Conservation (phyloP, 2,113 vertebrate species). For the Lycaon pictus region DNA sequence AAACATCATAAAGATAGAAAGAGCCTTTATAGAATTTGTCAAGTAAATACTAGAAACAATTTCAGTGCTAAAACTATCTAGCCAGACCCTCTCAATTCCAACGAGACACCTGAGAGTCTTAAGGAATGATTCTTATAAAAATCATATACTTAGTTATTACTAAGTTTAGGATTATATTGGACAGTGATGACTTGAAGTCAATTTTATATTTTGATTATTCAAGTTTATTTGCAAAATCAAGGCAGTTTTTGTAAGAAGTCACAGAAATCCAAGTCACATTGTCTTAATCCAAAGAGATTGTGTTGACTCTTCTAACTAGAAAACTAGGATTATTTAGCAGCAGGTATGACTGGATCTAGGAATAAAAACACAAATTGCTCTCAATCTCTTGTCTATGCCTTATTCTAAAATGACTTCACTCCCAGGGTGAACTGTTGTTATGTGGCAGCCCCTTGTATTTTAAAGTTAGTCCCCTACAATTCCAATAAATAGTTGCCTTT, state of each 20-base stretch:
- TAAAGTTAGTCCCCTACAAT: background rate
- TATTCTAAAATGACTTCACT: background rate
- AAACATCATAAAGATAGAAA: background rate
- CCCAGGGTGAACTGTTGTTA: background rate
- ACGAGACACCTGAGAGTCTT: background rate
- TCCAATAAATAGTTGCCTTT: background rate
- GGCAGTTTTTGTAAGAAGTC: background rate
- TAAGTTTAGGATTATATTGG: background rate
- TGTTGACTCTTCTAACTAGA: background rate
- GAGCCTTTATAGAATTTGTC: background rate
- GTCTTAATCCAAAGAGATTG: background rate
- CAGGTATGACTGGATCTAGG: background rate
- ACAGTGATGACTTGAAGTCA: constrained; percentile 26
- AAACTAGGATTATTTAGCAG: background rate
- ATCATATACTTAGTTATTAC: background rate
- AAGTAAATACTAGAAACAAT: background rate
- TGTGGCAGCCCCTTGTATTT: background rate
- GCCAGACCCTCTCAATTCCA: background rate
- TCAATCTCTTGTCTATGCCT: background rate
- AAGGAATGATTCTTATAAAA: constrained; percentile 4
- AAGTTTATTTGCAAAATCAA: background rate
- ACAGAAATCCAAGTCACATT: constrained; percentile 20
- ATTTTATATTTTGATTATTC: background rate
- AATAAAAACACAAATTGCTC: background rate
- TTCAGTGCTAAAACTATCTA: background rate